A percentile compares a stretch with the other conserved stretches of the same genome.
Evolutionary conservation across 64 coral and sea anemone species (phyloP).

Genomic region (Montipora foliosa): DNA sequence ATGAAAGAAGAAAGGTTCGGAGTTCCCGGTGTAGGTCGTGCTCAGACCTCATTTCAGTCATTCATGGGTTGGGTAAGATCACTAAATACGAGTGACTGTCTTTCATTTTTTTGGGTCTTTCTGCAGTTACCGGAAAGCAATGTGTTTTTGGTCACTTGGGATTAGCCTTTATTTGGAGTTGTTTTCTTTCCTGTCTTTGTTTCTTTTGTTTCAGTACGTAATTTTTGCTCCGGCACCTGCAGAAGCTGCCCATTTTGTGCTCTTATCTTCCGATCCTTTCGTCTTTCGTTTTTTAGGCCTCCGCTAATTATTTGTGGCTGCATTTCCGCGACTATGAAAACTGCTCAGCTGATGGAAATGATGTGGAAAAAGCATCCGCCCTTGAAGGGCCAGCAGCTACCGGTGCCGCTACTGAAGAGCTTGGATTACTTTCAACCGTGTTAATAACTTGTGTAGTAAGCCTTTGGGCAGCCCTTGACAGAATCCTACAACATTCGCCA

Average conservation of each 20-base stretch:
- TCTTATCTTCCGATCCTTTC: not conserved
- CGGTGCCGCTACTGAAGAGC: not conserved
- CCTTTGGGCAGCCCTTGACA: slow-evolving; percentile 14
- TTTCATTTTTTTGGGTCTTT: too few relatives aligned
- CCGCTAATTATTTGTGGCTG: not conserved
- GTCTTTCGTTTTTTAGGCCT: slow-evolving; percentile 9
- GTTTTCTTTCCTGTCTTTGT: too few relatives aligned
- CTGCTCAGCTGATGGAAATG: not conserved
- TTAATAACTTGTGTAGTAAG: not conserved
- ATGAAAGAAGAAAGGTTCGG: too few relatives aligned
- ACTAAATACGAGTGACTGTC: too few relatives aligned
- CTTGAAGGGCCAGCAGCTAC: not conserved
- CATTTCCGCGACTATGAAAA: not conserved
- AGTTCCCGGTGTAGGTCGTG: too few relatives aligned
- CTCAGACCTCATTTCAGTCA: too few relatives aligned
- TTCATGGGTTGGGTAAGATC: too few relatives aligned
- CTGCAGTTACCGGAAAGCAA: too few relatives aligned
- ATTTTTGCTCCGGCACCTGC: too few relatives aligned
- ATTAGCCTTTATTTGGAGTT: too few relatives aligned
- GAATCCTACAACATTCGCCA: slow-evolving; percentile 30
- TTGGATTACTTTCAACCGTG: not conserved
- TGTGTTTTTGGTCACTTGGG: too few relatives aligned
- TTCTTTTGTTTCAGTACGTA: too few relatives aligned
- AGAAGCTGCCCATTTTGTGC: not conserved
- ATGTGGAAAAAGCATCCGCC: slow-evolving; percentile 40